Evolutionary conservation across 2,113 vertebrate species (phyloP).

Genomic region (Grammomys dolichurus): DNA sequence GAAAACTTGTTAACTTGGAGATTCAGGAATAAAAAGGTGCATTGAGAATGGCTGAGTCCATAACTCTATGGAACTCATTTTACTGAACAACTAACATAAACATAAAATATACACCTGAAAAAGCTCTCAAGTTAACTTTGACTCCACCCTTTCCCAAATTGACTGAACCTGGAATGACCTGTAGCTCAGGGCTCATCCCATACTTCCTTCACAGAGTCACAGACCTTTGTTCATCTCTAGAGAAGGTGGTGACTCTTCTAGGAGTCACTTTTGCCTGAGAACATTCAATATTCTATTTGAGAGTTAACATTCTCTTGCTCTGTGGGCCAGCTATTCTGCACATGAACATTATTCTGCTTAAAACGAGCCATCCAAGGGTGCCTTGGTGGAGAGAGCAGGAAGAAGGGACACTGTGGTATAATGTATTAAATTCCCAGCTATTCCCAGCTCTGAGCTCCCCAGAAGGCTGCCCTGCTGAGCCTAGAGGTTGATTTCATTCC

Average conservation of each 20-base stretch:
- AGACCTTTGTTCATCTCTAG: background rate
- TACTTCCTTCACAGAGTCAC: background rate
- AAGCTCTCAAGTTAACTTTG: background rate
- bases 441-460: background rate
- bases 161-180: background rate
- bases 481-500: background rate
- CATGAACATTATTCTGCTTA: background rate
- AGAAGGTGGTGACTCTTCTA: background rate
- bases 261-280: background rate
- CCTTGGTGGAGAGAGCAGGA: background rate
- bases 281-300: background rate
- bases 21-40: background rate
- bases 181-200: background rate
- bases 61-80: background rate
- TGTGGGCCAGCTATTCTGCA: background rate
- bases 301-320: background rate
- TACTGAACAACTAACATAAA: background rate
- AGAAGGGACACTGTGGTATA: background rate
- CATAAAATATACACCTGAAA: background rate
- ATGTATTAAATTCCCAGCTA: background rate
- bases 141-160: background rate
- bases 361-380: background rate
- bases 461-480: background rate
- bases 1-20: constrained; percentile 23
- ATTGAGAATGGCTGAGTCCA: background rate